phyloP scores from a whole-genome alignment of 2,113 vertebrate genomes.

The Poeciliopsis occidentalis region DNA sequence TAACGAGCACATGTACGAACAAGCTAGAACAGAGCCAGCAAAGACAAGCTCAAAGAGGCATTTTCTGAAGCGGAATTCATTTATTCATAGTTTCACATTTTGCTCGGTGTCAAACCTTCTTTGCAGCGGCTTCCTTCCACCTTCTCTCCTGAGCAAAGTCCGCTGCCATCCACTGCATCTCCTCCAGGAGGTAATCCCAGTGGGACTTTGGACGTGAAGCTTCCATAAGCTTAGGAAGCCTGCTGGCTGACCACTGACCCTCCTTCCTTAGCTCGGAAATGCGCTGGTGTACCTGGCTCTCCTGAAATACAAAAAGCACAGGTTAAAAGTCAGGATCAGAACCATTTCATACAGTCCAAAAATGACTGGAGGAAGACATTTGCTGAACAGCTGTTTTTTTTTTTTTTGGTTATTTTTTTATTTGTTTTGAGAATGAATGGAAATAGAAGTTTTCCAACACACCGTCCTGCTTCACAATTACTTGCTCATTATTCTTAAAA shows the following conservation, averaged over 20 bases:
- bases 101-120: constrained; percentile 85
- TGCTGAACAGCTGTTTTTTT: too few relatives aligned
- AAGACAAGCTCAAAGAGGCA: constrained; percentile 4
- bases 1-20: constrained; percentile 91
- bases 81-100: neutral
- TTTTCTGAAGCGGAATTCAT: neutral
- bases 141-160: constrained; percentile 97
- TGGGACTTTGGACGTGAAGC: constrained; percentile 91
- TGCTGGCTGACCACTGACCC: constrained; percentile 92
- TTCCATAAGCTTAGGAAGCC: constrained; percentile 93
- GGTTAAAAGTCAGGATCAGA: neutral
- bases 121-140: constrained; percentile 96
- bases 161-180: constrained; percentile 99
- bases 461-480: too few relatives aligned
- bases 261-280: constrained; percentile 92
- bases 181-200: constrained; percentile 97
- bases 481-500: too few relatives aligned
- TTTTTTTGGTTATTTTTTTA: too few relatives aligned
- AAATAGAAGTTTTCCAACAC: too few relatives aligned
- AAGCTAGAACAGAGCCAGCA: constrained; percentile 75
- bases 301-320: constrained; percentile 70
- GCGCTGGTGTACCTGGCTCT: constrained; percentile 90
- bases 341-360: neutral
- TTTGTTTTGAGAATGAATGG: too few relatives aligned
- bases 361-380: neutral